These are phyloP conservation scores for Puffinus mauretanicus DNA, from an alignment of 2,113 vertebrate genomes.

Conservation along the genomic window DNA sequence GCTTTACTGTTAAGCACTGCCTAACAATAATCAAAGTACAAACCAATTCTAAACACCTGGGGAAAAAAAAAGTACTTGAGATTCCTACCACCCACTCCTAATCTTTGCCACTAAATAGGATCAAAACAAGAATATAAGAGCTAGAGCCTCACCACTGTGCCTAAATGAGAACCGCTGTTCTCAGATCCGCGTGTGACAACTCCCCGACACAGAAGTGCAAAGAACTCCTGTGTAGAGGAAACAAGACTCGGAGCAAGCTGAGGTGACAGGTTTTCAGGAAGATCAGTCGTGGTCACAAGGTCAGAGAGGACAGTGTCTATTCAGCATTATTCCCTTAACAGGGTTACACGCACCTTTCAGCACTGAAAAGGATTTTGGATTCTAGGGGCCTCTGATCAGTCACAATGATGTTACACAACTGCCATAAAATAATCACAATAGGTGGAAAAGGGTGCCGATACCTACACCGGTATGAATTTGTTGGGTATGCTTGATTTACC, in stretches of 20 bases:
- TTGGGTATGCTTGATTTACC: neutral
- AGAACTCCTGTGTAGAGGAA: neutral
- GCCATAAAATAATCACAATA: neutral
- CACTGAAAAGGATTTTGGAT: neutral
- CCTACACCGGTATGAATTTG: neutral
- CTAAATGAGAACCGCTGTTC: neutral
- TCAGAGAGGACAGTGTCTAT: neutral
- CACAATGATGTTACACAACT: neutral
- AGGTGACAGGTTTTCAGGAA: neutral
- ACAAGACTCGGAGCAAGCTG: neutral
- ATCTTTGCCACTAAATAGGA: neutral
- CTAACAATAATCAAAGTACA: neutral
- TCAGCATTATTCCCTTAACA: neutral
- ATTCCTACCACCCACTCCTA: neutral
- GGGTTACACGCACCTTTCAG: neutral
- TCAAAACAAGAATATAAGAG: slow-evolving; percentile 3
- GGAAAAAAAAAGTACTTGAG: neutral
- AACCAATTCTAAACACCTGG: neutral
- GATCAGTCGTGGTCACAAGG: neutral
- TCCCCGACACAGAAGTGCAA: neutral
- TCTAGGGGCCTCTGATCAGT: neutral
- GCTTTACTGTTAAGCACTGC: neutral
- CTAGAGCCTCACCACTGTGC: neutral
- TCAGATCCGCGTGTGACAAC: rapidly evolving
- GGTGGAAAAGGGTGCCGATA: neutral